Base-by-base conservation (phyloP, 2,888 invertebrate species). In the Busseola fusca region DNA sequence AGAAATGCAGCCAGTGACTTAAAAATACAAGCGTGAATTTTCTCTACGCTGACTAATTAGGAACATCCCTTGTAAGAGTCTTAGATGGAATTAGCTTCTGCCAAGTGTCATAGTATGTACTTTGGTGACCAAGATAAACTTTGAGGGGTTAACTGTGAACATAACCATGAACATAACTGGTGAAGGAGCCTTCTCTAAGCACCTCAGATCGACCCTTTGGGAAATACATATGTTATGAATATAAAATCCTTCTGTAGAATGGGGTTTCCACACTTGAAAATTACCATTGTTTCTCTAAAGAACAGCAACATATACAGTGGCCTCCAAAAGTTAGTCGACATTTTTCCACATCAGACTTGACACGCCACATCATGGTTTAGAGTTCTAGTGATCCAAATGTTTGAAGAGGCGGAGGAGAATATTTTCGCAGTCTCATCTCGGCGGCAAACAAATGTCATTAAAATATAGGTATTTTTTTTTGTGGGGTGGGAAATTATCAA, bases 1-100 rank as follows among this genome's bases (percentile, higher is more conserved):
- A 59, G n/a, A 18, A 18, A 54, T 69, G 69, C 69, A 50, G 56
- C 14, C 25, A 34, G 50, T 27, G 25, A 52, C 56, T 50, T 45
- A 54, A 64, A 78, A 72, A 59, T 56, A 12, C 25, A 68, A 67
- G 37, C 16, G 56, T 52, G 30, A 45, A 48, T 48, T 40, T 52
- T 64, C 21, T 56, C 57, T 74, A 48, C 30, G 37, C 12, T 71
- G 4, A 3, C 14, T 45, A 45, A 62, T 77, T 52, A 59, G 25
- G 30, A 48, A 54, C 9, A 25, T 10, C 7, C 10, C 7, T 16
- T 59, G 45, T 58, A 0, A 42, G 6, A 27, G 3, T 45, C 30
- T 37, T 50, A 56, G 27, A 72, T 21, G 14, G 30, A 48, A 40
- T 69, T 25, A 45, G 16, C 9, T 37, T 14, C 3, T n/a, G 7